Conservation (phyloP, 2,888 invertebrate genomes). For the Cephus pulcher region DNA sequence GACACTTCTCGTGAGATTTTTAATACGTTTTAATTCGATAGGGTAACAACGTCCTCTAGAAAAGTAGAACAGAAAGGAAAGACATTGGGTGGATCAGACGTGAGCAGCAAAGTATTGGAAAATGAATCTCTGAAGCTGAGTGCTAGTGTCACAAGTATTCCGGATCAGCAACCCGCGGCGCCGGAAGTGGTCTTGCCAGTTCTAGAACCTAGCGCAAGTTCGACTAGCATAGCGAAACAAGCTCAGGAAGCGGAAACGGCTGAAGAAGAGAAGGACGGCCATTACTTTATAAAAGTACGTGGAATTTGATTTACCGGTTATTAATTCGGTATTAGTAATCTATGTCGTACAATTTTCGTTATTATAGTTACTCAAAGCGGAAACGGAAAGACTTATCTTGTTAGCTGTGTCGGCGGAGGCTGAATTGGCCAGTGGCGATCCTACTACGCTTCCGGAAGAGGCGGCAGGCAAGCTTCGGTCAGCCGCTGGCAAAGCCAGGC, state of each 20-base stretch:
- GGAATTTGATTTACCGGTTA: not conserved
- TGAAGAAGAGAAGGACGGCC: constrained; percentile 75
- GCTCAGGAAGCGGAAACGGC: constrained; percentile 45
- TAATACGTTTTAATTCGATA: constrained; percentile 7
- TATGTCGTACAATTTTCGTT: not conserved
- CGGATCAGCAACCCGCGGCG: constrained; percentile 66
- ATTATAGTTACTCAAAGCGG: constrained; percentile 75
- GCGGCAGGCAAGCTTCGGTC: constrained; percentile 86
- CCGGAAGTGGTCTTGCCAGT: constrained; percentile 66
- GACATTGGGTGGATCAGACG: not conserved
- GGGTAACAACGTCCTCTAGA: constrained; percentile 41
- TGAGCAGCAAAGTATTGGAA: constrained; percentile 28
- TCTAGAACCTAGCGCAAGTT: constrained; percentile 43
- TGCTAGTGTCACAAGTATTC: constrained; percentile 54
- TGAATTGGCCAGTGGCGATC: constrained; percentile 70
- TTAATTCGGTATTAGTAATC: not conserved
- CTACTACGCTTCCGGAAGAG: constrained; percentile 77
- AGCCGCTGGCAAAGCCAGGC: constrained; percentile 90
- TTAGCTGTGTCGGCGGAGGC: constrained; percentile 78
- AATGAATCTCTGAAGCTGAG: constrained; percentile 45
- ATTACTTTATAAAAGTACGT: constrained; percentile 78
- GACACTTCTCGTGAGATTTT: not conserved
- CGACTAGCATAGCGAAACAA: constrained; percentile 42
- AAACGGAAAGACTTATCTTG: constrained; percentile 77
- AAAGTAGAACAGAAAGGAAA: constrained; percentile 45